Evolutionary conservation across 2,113 vertebrate species (phyloP), one percentile per base, ranked within the genome.

Genomic region (Xiphorhynchus elegans): DNA sequence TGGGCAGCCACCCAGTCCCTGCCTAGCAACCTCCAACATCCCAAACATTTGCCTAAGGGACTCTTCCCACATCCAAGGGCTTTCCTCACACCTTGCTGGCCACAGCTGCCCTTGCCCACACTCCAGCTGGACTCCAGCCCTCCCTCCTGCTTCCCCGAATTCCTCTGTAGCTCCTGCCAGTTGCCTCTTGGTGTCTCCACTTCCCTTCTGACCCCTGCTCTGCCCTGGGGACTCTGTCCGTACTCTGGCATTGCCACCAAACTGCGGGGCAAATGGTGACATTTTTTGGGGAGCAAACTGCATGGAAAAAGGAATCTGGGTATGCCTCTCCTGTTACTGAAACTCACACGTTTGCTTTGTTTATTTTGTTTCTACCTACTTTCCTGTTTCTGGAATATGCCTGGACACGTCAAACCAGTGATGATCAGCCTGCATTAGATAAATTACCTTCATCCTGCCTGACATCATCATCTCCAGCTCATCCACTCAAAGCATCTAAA

Each of bases 131-230:
- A 9, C 63, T 52, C 35, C 82, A 50, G 78, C 29, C 58, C 53
- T 50, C 40, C 40, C 40, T 42, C 13, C 33, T 28, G 13, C 21
- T 87, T 77, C 28, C 37, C 75, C 33, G 29, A 0, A 58, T 12
- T 26, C 70, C 59, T 92, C 12, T 94, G 88, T 70, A 74, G 72
- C 83, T 93, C 85, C 86, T 67, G 68, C 47, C 46, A 7, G 35
- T 83, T 84, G 60, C 93, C 87, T 94, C 93, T 91, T 79, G 87
- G 91, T 91, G 87, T 91, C 90, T 77, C 90, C 6, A 2, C 83
- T 90, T 95, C 87, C 55, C 42, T 96, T 87, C 87, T 21, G 73
- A 35, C 59, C 78, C 60, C 37, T 29, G 6, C 7, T 28, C n/a
- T 73, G 52, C n/a, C 52, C 58, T n/a, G 28, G 26, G 63, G 63